Percentiles rank a stretch among this genome's conserved stretches.
Conservation (phyloP, 2,113 vertebrate species). For the Urocolius indicus region DNA sequence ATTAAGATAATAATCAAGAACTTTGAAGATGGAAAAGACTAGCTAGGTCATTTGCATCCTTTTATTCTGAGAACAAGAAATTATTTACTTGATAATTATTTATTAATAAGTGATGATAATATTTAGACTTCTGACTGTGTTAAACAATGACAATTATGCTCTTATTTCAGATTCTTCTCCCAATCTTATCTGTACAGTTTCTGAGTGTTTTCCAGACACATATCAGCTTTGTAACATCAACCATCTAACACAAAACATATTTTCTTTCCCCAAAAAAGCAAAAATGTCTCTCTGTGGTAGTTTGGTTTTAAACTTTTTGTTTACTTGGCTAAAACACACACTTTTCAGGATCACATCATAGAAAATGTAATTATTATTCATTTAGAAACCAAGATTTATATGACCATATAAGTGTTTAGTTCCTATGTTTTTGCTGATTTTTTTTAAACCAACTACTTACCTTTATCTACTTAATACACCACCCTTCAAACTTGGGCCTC, state of each 20-base stretch:
- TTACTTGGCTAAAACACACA: not conserved
- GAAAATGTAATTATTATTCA: not conserved
- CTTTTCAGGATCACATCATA: rapidly evolving
- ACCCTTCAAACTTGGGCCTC: not conserved
- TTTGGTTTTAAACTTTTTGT: not conserved
- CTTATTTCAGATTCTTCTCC: not conserved
- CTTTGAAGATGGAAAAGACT: not conserved
- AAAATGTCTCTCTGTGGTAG: not conserved
- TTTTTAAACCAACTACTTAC: not conserved
- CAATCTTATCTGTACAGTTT: rapidly evolving
- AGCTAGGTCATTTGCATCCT: not conserved
- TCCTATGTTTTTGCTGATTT: not conserved
- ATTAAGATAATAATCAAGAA: not conserved
- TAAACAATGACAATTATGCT: not conserved
- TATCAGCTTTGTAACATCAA: not conserved
- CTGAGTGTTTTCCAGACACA: not conserved
- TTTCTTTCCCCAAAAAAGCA: not conserved
- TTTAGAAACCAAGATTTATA: not conserved
- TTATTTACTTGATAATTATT: not conserved
- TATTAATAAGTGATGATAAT: not conserved
- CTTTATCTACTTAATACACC: not conserved
- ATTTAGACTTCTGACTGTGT: not conserved
- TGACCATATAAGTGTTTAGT: not conserved
- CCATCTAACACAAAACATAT: not conserved
- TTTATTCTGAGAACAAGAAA: not conserved